These are phyloP conservation scores for Hystrix brachyura DNA, from an alignment of 2,113 vertebrate species.

Conservation along the genomic window DNA sequence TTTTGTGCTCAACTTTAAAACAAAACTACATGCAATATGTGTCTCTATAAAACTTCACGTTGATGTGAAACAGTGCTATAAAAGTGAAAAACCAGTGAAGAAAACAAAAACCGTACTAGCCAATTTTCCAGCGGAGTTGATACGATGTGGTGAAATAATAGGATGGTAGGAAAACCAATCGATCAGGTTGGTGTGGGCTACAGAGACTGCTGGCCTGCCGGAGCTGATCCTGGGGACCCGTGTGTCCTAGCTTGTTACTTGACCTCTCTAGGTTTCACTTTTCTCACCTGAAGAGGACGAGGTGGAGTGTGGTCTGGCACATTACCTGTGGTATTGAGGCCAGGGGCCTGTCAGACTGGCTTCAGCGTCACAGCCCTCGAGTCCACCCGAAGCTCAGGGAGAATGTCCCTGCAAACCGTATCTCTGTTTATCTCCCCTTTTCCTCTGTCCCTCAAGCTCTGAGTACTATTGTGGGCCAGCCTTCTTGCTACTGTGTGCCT, in stretches of 20 bases:
- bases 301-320: neutral
- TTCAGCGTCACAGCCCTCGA: neutral
- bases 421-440: neutral
- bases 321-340: neutral
- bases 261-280: neutral
- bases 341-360: neutral
- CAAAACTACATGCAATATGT: slow-evolving; percentile 29
- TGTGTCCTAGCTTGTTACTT: neutral
- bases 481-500: neutral
- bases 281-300: neutral
- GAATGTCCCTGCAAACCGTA: neutral
- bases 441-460: neutral
- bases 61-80: slow-evolving; percentile 59
- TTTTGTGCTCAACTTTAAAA: slow-evolving; percentile 44
- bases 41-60: slow-evolving; percentile 53
- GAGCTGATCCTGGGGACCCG: neutral
- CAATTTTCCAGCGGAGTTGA: slow-evolving; percentile 36
- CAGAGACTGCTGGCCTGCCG: neutral
- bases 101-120: slow-evolving; percentile 56
- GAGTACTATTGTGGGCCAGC: neutral
- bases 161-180: neutral
- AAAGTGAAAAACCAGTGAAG: slow-evolving; percentile 57
- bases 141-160: slow-evolving; percentile 53
- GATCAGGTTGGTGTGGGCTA: neutral
- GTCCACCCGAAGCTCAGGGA: neutral